These are phyloP conservation scores for Chrysogorgia sp. DNA, from an alignment of 92 coral and sea anemone genomes.

Conservation along the genomic window DNA sequence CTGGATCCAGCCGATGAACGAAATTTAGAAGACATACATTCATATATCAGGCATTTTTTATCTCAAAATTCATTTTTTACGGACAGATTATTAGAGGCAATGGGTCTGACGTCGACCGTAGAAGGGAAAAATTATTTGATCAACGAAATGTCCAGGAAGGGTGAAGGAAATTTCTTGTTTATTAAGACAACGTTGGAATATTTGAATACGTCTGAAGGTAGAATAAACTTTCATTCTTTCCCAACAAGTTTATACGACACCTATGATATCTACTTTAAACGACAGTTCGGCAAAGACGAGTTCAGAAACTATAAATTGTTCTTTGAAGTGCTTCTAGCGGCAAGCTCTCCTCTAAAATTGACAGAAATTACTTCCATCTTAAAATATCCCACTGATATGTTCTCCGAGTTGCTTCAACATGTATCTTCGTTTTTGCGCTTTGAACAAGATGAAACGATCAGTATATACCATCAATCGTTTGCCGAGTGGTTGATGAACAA, in stretches of 20 bases:
- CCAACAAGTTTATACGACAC: constrained; percentile 47
- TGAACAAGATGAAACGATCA: constrained; percentile 33
- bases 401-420: constrained; percentile 21
- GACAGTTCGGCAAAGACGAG: constrained; percentile 27
- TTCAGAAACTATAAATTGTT: constrained; percentile 38
- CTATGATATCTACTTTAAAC: constrained; percentile 31
- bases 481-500: constrained; percentile 71
- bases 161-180: constrained; percentile 75
- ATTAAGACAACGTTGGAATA: constrained; percentile 57
- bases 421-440: constrained; percentile 55
- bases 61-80: constrained; percentile 20
- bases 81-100: constrained; percentile 17
- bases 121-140: constrained; percentile 1
- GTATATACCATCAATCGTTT: constrained; percentile 55
- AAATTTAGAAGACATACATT: constrained; percentile 67
- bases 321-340: constrained; percentile 67
- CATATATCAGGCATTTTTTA: constrained; percentile 23
- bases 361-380: constrained; percentile 54
- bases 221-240: constrained; percentile 1
- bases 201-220: neutral
- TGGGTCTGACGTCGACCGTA: neutral
- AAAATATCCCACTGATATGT: constrained; percentile 21
- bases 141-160: constrained; percentile 24
- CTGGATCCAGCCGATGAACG: constrained; percentile 56
- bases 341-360: constrained; percentile 53